Conservation (phyloP, 2,888 invertebrate species). For the Teleogryllus oceanicus region DNA sequence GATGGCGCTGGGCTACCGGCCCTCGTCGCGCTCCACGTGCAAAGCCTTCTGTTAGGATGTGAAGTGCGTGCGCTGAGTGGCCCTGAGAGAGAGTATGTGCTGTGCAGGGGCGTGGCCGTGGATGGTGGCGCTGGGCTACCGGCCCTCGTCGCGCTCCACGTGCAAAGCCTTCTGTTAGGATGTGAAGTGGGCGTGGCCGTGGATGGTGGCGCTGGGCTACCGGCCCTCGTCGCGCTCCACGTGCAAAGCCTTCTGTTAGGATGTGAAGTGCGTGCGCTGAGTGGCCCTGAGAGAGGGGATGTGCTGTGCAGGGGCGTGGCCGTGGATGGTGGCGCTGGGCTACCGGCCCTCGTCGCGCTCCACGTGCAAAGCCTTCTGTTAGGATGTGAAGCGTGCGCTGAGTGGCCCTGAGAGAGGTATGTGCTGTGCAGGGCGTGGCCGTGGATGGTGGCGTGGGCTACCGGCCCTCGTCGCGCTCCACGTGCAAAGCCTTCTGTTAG, state of each 20-base stretch:
- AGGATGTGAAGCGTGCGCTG: too few relatives aligned
- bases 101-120: constrained; percentile 74
- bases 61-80: too few relatives aligned
- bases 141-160: constrained; percentile 41
- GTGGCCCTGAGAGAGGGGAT: neutral
- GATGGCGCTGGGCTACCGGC: too few relatives aligned
- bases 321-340: constrained; percentile 74
- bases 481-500: too few relatives aligned
- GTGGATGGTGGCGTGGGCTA: too few relatives aligned
- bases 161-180: constrained; percentile 40
- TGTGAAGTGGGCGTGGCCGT: constrained; percentile 72
- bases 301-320: constrained; percentile 65
- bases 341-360: constrained; percentile 51
- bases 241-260: constrained; percentile 40
- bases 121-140: constrained; percentile 74
- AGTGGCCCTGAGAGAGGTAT: too few relatives aligned
- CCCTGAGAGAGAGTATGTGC: too few relatives aligned
- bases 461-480: too few relatives aligned
- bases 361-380: constrained; percentile 39
- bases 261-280: constrained; percentile 47
- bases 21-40: constrained; percentile 47
- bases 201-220: constrained; percentile 76
- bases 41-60: too few relatives aligned
- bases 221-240: constrained; percentile 43
- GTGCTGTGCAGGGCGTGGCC: constrained; percentile 51